Evolutionary conservation across 2,888 invertebrate genomes (phyloP), one percentile per base, ranked within the genome.

Genomic region (Dioctria linearis): DNA sequence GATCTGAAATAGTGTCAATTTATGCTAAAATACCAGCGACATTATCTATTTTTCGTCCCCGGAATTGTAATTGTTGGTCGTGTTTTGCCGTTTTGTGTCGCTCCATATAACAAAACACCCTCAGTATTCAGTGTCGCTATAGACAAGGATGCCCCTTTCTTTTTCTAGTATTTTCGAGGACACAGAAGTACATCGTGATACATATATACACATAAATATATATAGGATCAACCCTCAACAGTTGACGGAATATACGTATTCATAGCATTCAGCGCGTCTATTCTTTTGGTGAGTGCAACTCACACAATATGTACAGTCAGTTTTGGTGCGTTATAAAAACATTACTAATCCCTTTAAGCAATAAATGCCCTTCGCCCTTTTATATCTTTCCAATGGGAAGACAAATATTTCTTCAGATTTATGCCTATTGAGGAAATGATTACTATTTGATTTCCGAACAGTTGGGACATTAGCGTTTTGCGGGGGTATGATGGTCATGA

Each of bases 1-100:
- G 73, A 82, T 82, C 82, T 80, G 76, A 80, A 82, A 80, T 80
- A 82, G 79, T 80, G 82, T 82, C 82, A 82, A 82, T 82, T 82
- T 82, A 78, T 78, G 78, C 78, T 78, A 78, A 78, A 78, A 78
- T 78, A 54, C 66, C 78, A 51, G 40, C 78, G 78, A 78, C 78
- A 78, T 78, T 78, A 78, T 78, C 78, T 78, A 54, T 79, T 79
- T 78, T 79, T 51, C 80, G 66, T 82, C 75, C 65, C 78, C 69
- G 59, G 80, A 66, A 76, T 82, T 79, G 82, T 82, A 82, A 82
- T 82, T 82, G 82, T 71, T 78, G 78, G 78, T 80, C 80, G 57
- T 49, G 63, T 80, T 37, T 25, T 25, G 54, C 13, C 37, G 46
- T 76, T 57, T 43, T 78, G 25, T 57, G 13, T 57, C 40, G 42